A percentile compares a stretch with the other conserved stretches of the same genome.
Evolutionary conservation across 35 echinoderm and acorn worm genomes (phyloP).

Genomic region (Anneissia japonica): DNA sequence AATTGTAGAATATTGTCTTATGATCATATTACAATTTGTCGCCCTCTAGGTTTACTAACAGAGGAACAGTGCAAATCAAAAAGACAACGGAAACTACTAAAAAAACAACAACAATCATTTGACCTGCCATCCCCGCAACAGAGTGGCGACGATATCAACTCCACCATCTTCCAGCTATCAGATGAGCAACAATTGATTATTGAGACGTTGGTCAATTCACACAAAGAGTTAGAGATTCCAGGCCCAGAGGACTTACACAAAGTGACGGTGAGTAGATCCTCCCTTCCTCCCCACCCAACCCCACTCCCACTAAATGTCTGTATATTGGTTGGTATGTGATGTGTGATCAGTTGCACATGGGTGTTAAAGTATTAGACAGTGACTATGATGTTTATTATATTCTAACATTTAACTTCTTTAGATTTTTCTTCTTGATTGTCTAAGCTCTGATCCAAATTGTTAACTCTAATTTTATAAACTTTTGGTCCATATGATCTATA

Average conservation of each 20-base stretch:
- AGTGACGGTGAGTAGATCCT: slow-evolving; percentile 68
- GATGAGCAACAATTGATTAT: slow-evolving; percentile 88
- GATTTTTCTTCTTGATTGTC: neutral
- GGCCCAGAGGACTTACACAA: slow-evolving; percentile 89
- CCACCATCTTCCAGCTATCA: slow-evolving; percentile 38
- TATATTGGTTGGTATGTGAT: neutral
- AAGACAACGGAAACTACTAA: slow-evolving; percentile 85
- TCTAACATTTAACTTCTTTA: neutral
- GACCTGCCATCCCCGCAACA: slow-evolving; percentile 81
- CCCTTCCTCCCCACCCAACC: neutral
- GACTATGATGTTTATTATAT: neutral
- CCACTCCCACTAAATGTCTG: neutral
- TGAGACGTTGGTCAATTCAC: slow-evolving; percentile 70
- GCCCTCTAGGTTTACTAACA: slow-evolving; percentile 79
- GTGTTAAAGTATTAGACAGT: neutral
- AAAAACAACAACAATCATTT: slow-evolving; percentile 68
- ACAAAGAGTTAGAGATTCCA: slow-evolving; percentile 93
- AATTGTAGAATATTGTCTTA: too few species aligned
- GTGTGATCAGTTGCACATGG: neutral
- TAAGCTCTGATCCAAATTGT: neutral
- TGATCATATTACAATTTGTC: neutral
- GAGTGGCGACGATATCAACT: slow-evolving; percentile 76
- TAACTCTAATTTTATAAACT: neutral
- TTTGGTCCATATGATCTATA: too few species aligned
- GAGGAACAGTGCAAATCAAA: slow-evolving; percentile 99